Conservation (phyloP, 2,888 invertebrate genomes). For the Atrina japonica region DNA sequence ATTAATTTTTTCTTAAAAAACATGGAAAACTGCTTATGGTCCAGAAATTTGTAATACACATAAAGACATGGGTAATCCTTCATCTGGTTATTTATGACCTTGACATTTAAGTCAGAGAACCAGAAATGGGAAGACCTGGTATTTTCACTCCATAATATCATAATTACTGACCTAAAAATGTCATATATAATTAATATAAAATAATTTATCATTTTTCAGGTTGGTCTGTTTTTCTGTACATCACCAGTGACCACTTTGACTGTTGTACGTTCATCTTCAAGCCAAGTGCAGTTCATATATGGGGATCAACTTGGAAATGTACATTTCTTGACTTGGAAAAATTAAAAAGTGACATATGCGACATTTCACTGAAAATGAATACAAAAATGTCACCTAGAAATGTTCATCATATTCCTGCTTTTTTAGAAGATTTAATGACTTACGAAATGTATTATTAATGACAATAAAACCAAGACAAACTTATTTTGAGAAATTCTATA, state of each 20-base stretch:
- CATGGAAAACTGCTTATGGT: no score
- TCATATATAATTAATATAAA: no score
- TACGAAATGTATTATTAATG: not conserved
- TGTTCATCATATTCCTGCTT: not conserved
- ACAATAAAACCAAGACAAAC: no score
- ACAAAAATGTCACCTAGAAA: no score
- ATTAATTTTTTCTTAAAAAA: no score
- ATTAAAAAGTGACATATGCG: not conserved
- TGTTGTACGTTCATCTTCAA: conserved; percentile 11
- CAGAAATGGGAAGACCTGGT: not conserved
- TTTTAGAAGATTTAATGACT: not conserved
- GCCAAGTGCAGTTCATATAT: conserved; percentile 51
- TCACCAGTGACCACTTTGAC: conserved; percentile 66
- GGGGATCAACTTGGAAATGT: conserved; percentile 71
- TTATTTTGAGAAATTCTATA: no score
- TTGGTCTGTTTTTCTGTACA: conserved; percentile 70
- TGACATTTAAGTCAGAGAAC: not conserved
- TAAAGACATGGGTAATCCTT: no score
- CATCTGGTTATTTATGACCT: no score
- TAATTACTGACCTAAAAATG: no score
- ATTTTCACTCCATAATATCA: no score
- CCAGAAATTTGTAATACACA: no score
- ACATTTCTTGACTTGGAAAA: conserved; percentile 63
- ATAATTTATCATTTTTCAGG: conserved; percentile 59
- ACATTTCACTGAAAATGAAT: not conserved